Percentiles rank a stretch among this genome's conserved stretches.
Evolutionary conservation across 2,888 invertebrate species (phyloP).

Genomic region (Sesamia inferens): DNA sequence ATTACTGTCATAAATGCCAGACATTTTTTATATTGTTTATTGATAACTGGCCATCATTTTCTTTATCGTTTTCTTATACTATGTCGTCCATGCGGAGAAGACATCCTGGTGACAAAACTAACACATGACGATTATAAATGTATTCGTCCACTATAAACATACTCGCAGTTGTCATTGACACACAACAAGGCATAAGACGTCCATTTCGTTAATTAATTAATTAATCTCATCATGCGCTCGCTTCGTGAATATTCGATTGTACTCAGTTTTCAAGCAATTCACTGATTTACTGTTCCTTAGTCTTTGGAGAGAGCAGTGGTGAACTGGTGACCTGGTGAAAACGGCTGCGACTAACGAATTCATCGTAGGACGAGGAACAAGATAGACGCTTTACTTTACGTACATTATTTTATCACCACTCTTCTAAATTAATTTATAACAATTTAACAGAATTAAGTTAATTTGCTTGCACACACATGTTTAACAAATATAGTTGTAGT

Average conservation of each 20-base stretch:
- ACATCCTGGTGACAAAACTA: not conserved
- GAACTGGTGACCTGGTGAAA: not conserved
- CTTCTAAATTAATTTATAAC: not conserved
- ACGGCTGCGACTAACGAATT: not conserved
- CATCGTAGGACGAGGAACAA: too few species aligned
- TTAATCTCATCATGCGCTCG: conserved; percentile 55
- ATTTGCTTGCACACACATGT: too few species aligned
- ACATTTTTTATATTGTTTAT: not conserved
- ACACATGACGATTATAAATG: conserved; percentile 5
- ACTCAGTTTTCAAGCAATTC: conserved; percentile 21
- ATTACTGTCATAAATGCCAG: not conserved
- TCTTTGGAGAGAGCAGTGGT: not conserved
- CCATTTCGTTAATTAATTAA: conserved; percentile 60
- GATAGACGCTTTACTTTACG: not conserved
- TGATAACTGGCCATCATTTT: not conserved
- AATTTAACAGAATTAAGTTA: too few species aligned
- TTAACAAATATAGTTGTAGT: too few species aligned
- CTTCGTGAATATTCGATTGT: conserved; percentile 45
- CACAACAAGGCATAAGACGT: conserved; percentile 47
- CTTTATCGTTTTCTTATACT: conserved; percentile 7
- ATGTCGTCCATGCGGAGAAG: conserved; percentile 1
- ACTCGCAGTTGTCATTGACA: conserved; percentile 41
- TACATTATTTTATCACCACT: not conserved
- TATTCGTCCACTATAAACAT: conserved; percentile 32
- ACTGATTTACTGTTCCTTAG: conserved; percentile 30